Evolutionary conservation across 2,113 vertebrate species (phyloP).

Genomic region (Oncorhynchus masou): DNA sequence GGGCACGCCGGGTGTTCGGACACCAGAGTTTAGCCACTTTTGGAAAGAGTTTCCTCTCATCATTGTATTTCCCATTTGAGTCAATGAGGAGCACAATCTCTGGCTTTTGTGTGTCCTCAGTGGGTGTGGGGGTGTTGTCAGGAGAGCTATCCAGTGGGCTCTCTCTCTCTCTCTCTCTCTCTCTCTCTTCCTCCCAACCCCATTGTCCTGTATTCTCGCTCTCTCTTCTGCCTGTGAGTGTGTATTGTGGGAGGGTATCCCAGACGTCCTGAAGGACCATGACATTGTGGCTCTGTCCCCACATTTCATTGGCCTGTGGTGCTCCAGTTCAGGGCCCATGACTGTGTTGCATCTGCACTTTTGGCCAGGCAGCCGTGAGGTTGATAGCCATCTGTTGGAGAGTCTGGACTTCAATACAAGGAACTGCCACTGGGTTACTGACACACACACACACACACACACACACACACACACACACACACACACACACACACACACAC

Average conservation of each 20-base stretch:
- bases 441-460: neutral
- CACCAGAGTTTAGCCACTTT: too few species aligned
- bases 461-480: too few species aligned
- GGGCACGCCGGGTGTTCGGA: too few species aligned
- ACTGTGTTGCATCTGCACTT: neutral
- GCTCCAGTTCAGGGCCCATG: too few species aligned
- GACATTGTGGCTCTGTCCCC: neutral
- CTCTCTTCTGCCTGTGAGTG: neutral
- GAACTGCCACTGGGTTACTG: neutral
- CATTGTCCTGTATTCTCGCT: neutral
- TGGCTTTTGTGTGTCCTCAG: too few species aligned
- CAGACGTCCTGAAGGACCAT: conserved; percentile 51
- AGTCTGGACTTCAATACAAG: conserved; percentile 49
- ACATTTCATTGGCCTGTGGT: neutral
- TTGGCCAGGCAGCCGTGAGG: conserved; percentile 27
- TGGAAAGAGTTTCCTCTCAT: too few species aligned
- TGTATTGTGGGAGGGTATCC: conserved; percentile 25
- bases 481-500: too few species aligned
- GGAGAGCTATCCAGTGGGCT: too few species aligned
- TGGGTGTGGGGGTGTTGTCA: too few species aligned
- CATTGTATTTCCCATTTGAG: too few species aligned
- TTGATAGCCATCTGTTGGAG: conserved; percentile 47
- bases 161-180: neutral
- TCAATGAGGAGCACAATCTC: too few species aligned
- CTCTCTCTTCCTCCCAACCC: neutral